Base-by-base conservation (phyloP, 2,888 invertebrate genomes). In the Diaperis boleti region DNA sequence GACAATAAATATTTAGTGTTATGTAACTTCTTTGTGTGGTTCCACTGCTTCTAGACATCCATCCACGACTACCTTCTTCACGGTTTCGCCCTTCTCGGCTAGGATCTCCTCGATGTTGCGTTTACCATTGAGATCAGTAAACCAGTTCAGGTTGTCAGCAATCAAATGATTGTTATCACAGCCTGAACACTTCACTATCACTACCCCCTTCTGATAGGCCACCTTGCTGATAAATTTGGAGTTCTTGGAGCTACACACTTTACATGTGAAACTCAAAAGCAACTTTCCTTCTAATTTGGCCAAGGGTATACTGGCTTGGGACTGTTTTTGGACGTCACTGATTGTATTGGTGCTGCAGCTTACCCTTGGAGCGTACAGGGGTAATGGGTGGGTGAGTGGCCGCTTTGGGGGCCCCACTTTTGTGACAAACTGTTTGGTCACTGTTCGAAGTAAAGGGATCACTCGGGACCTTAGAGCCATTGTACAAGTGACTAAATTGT, bases 121-220 rank as follows among this genome's bases (percentile, higher is more conserved):
- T 74, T 88, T 89, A 0, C 88, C 89, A 73, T 88, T 83, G 75
- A 92, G 83, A 76, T 95, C 92, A 0, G 88, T 84, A 78, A 98
- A 98, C 98, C 98, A 98, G 67, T 92, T 92, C 1, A 98, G 84
- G 81, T 98, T 96, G 78, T 98, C 98, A 0, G 98, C 98, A 69
- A 98, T 97, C 15, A 98, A 84, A 82, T 98, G 98, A 79, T 93
- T 89, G 77, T 94, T 96, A 41, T 87, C 82, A 78, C 98, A 98
- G 0, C 92, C 92, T 54, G 88, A 88, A 79, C 98, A 98, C 54
- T 87, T 89, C 0, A 97, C 93, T 68, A 98, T 94, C 0, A 98
- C 95, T 7, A 98, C 92, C 8, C 98, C 97, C 76, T 90, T 89
- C 54, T 89, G 84, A 76, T 98, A 97, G 0, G 95, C 92, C 11